Conservation (phyloP, 2,797 vertebrate species). For the Lindbergichthys nudifrons region DNA sequence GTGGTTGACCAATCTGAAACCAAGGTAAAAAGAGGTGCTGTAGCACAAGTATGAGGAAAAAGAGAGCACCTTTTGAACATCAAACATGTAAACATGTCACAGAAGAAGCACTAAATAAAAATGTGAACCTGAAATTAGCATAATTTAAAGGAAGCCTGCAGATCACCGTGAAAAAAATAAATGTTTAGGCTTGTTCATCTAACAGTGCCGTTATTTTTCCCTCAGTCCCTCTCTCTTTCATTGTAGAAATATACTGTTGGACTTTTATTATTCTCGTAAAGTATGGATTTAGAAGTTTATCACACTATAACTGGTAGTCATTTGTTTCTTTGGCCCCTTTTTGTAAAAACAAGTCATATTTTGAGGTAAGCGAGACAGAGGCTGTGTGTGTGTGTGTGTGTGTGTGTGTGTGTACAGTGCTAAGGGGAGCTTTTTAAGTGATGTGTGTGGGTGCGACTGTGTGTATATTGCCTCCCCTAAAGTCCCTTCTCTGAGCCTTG, state of each 20-base stretch:
- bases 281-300: background rate
- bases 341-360: background rate
- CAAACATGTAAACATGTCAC: too few relatives aligned
- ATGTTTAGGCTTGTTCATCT: background rate
- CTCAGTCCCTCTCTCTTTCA: background rate
- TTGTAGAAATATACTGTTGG: too few relatives aligned
- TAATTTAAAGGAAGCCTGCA: too few relatives aligned
- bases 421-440: constrained; percentile 26
- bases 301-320: background rate
- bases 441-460: constrained; percentile 28
- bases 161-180: too few relatives aligned
- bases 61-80: too few relatives aligned
- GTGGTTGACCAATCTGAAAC: too few relatives aligned
- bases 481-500: constrained; percentile 38
- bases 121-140: too few relatives aligned
- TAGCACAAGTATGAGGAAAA: too few relatives aligned
- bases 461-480: constrained; percentile 39
- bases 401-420: constrained; percentile 20
- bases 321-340: background rate
- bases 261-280: background rate
- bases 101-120: too few relatives aligned
- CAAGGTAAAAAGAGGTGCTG: too few relatives aligned
- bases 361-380: constrained; percentile 31
- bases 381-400: constrained; percentile 2
- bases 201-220: background rate